Evolutionary conservation across 2,888 invertebrate species (phyloP).

Genomic region (Drosophila testacea): DNA sequence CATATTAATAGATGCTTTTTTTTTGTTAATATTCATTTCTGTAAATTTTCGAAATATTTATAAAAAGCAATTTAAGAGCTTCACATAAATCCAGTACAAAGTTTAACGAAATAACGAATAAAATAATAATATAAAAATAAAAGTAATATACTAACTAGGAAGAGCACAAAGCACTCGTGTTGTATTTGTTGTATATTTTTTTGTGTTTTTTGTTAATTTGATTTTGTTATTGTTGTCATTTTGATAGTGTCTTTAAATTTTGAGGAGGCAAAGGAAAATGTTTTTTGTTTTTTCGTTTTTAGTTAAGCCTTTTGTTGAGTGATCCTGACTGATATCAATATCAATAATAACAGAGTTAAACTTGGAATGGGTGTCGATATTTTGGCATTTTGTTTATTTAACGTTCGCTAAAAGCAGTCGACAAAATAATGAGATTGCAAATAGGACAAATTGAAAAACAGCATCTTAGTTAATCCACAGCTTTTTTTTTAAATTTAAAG

Average conservation of each 20-base stretch:
- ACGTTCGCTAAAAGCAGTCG: too few species aligned
- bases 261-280: neutral
- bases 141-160: conserved; percentile 11
- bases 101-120: conserved; percentile 6
- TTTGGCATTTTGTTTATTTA: too few species aligned
- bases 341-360: neutral
- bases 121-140: neutral
- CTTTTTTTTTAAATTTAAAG: too few species aligned
- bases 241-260: conserved; percentile 19
- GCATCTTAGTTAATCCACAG: too few species aligned
- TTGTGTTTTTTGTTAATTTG: conserved; percentile 17
- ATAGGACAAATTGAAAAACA: too few species aligned
- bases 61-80: conserved; percentile 4
- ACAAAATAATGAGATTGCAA: too few species aligned
- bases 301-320: neutral
- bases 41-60: neutral
- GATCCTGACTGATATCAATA: conserved; percentile 9
- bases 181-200: neutral
- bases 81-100: neutral
- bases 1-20: neutral
- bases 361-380: too few species aligned
- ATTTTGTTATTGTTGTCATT: conserved; percentile 21
- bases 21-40: neutral
- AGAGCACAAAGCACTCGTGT: conserved; percentile 16
- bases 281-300: neutral